Percentiles rank a stretch among this genome's conserved stretches.
Evolutionary conservation across 1,140 invertebrate species (phyloP).

Genomic region (Sinonovacula constricta): DNA sequence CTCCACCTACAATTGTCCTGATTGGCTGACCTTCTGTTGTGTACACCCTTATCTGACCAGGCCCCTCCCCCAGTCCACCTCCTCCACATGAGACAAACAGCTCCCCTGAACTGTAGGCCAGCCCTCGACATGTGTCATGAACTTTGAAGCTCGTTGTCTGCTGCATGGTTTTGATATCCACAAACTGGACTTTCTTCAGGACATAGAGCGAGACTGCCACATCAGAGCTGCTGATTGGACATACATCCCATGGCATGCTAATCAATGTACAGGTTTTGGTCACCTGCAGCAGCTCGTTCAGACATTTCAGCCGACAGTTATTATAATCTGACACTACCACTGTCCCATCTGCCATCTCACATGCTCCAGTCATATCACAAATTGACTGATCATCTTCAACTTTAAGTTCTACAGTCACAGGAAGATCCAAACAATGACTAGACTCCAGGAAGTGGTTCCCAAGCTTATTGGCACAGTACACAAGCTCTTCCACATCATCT

Average conservation of each 20-base stretch:
- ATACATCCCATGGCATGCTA: slow-evolving; percentile 16
- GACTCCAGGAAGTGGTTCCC: background rate
- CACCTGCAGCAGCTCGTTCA: background rate
- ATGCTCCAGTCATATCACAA: slow-evolving; percentile 24
- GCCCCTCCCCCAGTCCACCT: background rate
- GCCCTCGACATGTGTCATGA: slow-evolving; percentile 1
- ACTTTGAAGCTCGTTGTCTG: slow-evolving; percentile 8
- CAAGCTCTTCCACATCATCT: background rate
- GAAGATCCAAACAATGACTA: too few relatives aligned
- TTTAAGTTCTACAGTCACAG: too few relatives aligned
- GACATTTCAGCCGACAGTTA: slow-evolving; percentile 11
- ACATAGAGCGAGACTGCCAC: slow-evolving; percentile 5
- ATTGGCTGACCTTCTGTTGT: background rate
- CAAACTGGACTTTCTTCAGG: slow-evolving; percentile 16
- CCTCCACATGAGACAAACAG: slow-evolving; percentile 23
- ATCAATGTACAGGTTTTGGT: slow-evolving; percentile 1
- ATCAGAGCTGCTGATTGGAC: background rate
- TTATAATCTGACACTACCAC: slow-evolving; percentile 15
- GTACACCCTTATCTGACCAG: slow-evolving; percentile 8
- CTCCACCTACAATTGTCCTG: background rate
- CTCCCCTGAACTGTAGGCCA: background rate
- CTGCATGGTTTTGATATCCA: background rate
- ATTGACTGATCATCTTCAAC: background rate
- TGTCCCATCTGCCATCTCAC: slow-evolving; percentile 7
- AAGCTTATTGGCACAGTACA: background rate